A percentile compares a stretch with the other conserved stretches of the same genome.
Conservation (phyloP, 2,797 vertebrate species). For the Rhinoraja longicauda region DNA sequence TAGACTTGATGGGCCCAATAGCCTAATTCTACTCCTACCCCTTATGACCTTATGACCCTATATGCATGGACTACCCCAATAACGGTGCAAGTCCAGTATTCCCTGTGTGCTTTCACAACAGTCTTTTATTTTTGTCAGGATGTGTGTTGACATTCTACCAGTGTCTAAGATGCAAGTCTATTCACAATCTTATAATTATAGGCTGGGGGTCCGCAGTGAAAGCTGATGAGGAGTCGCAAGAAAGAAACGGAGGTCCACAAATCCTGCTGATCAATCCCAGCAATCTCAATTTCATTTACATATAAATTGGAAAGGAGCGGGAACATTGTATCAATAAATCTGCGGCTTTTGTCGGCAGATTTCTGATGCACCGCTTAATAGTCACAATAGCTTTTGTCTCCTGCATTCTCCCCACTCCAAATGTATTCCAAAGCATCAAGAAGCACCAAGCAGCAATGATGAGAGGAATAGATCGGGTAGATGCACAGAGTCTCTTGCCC, state of each 20-base stretch:
- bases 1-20: too few species aligned
- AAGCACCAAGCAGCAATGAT: too few species aligned
- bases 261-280: constrained; percentile 31
- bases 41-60: too few species aligned
- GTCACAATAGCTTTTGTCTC: background rate
- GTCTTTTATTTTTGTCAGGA: background rate
- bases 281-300: constrained; percentile 28
- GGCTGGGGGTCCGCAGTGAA: background rate
- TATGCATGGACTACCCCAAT: background rate
- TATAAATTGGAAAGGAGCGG: constrained; percentile 37
- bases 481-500: too few species aligned
- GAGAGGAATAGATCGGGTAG: too few species aligned
- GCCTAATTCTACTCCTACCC: too few species aligned
- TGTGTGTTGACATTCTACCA: constrained; percentile 21
- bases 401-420: background rate
- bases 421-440: background rate
- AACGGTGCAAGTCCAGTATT: background rate
- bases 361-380: constrained; percentile 24
- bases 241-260: background rate
- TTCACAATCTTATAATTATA: constrained; percentile 12
- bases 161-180: background rate
- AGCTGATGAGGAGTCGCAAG: background rate
- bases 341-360: constrained; percentile 13
- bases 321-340: constrained; percentile 32
- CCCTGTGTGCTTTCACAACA: background rate